phyloP scores from a whole-genome alignment of 2,888 invertebrate species.

The Heliconius sara region DNA sequence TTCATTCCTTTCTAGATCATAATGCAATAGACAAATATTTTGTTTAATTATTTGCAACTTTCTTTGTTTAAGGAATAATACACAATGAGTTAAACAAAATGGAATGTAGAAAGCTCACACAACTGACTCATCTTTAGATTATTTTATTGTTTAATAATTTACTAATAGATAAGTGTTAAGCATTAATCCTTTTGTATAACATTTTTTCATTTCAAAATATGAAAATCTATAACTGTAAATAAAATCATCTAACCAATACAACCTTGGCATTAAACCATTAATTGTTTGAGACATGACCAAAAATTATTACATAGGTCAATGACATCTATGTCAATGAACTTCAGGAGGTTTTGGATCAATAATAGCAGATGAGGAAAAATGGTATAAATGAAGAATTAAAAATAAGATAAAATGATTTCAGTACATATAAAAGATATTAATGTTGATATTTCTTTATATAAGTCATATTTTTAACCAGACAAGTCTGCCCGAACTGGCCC shows the following conservation, averaged over 20 bases:
- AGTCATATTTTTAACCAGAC: too few species aligned
- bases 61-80: background rate
- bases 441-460: too few species aligned
- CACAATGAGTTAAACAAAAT: background rate
- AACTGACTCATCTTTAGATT: constrained; percentile 3
- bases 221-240: background rate
- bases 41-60: background rate
- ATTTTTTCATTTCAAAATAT: background rate
- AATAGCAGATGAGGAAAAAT: background rate
- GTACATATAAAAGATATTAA: too few species aligned
- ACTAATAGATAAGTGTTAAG: background rate
- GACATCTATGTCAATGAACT: constrained; percentile 64
- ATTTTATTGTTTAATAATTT: background rate
- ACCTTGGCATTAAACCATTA: too few species aligned
- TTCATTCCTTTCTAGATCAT: too few species aligned
- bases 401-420: background rate
- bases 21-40: background rate
- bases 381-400: too few species aligned
- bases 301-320: constrained; percentile 59
- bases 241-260: constrained; percentile 42
- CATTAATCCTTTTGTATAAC: background rate
- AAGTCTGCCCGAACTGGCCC: too few species aligned
- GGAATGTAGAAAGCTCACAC: background rate
- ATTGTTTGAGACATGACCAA: constrained; percentile 58
- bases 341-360: constrained; percentile 22